Evolutionary conservation across 2,113 vertebrate genomes (phyloP).

Genomic region (Lagopus muta): DNA sequence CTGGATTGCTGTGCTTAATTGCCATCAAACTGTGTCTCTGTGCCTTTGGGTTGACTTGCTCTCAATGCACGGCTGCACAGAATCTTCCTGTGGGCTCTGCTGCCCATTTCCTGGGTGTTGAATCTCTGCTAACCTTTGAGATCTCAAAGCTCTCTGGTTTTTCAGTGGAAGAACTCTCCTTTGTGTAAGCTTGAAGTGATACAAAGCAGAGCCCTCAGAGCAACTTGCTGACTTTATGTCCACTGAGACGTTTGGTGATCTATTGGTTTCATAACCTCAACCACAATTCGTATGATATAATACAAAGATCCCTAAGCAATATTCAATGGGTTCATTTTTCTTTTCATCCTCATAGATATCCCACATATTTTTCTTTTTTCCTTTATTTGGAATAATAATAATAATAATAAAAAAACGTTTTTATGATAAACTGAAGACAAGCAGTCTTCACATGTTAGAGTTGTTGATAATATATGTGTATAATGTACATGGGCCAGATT

Average conservation of each 20-base stretch:
- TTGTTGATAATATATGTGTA: not conserved
- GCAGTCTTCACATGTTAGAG: not conserved
- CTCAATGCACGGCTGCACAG: accelerated
- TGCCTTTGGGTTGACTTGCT: not conserved
- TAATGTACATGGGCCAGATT: not conserved
- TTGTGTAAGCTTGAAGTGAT: not conserved
- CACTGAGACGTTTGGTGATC: not conserved
- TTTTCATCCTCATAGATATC: not conserved
- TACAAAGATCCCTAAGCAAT: slow-evolving; percentile 14
- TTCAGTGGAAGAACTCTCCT: not conserved
- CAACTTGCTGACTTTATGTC: slow-evolving; percentile 5
- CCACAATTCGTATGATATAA: slow-evolving; percentile 1
- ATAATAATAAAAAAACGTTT: not conserved
- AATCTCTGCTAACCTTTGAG: not conserved
- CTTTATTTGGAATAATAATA: not conserved
- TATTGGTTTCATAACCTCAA: slow-evolving; percentile 58
- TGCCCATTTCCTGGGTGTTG: not conserved
- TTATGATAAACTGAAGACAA: not conserved
- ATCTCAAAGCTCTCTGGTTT: not conserved
- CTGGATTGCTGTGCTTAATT: not conserved
- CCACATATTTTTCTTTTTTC: not conserved
- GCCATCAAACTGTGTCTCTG: not conserved
- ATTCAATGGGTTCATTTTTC: slow-evolving; percentile 3
- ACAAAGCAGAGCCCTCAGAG: not conserved
- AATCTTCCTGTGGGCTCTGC: not conserved